Base-by-base conservation (phyloP, 2,797 vertebrate genomes). In the Anniella stebbinsi region DNA sequence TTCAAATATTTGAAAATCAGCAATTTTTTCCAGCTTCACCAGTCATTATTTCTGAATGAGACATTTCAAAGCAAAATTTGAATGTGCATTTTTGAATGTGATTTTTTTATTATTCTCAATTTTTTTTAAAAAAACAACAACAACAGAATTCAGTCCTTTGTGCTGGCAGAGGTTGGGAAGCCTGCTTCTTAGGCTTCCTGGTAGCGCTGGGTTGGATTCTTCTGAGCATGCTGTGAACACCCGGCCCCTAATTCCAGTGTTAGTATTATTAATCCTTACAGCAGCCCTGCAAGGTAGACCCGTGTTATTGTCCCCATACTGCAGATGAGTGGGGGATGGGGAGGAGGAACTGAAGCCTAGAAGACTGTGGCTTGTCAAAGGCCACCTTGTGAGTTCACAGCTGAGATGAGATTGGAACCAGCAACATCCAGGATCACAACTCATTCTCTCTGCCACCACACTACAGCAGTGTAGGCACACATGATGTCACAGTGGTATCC, bases 1-100 rank as follows among this genome's bases (percentile, higher is more conserved):
- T 63, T 89, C 38, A 89, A 81, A 83, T 76, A 86, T 75, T 77
- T 48, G 87, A 91, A 91, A 88, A 83, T 92, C 18, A 2, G n/a
- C 25, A 15, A 38, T 86, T 10, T 91, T 57, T 87, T 77, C n/a
- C 13, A 57, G 15, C 2, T 89, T 77, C 25, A 23, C 25, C n/a
- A 21, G n/a, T 33, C 51, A 80, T 80, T 89, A 48, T 10, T 38
- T 89, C 7, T 60, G 18, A 60, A 78, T 41, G n/a, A 60, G 17
- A 41, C 30, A 33, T 85, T n/a, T 63, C 45, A 63, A 90, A 60
- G 36, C 21, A 80, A 17, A 89, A 83, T 12, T 69, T 89, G 63
- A 77, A 84, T 23, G 4, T 67, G 13, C 1, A 41, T 48, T 77
- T 38, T 12, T 25, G 10, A 82, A 67, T 48, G 6, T 48, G 28